Evolutionary conservation across 2,113 vertebrate species (phyloP), one percentile per base, ranked within the genome.

Genomic region (Antigone vipio): DNA sequence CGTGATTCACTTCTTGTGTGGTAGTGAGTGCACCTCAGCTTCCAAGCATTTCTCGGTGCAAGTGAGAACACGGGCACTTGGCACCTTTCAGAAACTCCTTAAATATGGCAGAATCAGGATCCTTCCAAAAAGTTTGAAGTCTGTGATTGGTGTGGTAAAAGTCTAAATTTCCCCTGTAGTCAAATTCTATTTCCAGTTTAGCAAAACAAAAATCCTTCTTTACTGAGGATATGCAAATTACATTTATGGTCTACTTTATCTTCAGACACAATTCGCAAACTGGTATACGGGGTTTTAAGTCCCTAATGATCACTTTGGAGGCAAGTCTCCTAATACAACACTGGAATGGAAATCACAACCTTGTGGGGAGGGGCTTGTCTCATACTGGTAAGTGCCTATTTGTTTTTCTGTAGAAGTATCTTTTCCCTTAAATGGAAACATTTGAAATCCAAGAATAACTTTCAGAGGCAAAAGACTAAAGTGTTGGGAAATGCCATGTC

Each of bases 391-490:
- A 90, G 15, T 44, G 20, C 17, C 30, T 74, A 30, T 44, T 72
- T 81, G 23, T 42, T 95, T 92, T 93, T 77, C 56, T 80, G 35
- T n/a, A 73, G 22, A 77, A 86, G 11, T 74, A 29, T 50, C 52
- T 91, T 88, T 86, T 64, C 52, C 58, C 89, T 75, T 95, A 88
- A 75, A 82, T 44, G 17, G 58, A 85, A 91, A 84, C 10, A 35
- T 78, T 75, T 86, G 59, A 74, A 92, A 85, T 77, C 23, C 12
- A 72, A 62, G 75, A 92, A 76, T 58, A 42, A 78, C 74, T 94
- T 96, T 86, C 66, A 82, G 86, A 92, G 87, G 44, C 34, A 88
- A 85, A 93, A 89, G 58, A 40, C 79, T 76, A 50, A 92, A 66
- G 52, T 62, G 32, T 32, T 62, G 45, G 55, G 77, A 94, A 97